Evolutionary conservation across 2,113 vertebrate genomes (phyloP).

Genomic region (Cinclus mexicanus): DNA sequence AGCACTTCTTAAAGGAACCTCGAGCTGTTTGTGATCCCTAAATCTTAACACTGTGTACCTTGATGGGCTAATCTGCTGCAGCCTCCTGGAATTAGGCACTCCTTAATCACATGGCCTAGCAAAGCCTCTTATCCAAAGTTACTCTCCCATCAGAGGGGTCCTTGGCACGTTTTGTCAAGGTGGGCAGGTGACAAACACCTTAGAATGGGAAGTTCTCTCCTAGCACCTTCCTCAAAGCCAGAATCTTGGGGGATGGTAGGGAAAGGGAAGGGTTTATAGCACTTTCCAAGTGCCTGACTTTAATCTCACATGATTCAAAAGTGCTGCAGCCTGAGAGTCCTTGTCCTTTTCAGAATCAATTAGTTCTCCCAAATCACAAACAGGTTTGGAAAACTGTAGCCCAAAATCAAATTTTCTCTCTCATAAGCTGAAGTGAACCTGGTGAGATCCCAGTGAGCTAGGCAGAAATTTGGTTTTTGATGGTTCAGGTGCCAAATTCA

Average conservation of each 20-base stretch:
- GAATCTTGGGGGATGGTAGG: neutral
- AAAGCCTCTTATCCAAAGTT: conserved; percentile 47
- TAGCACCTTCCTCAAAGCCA: neutral
- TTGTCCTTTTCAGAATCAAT: neutral
- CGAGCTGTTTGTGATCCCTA: conserved; percentile 20
- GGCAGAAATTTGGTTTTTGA: neutral
- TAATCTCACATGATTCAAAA: neutral
- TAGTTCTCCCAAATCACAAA: neutral
- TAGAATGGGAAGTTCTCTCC: neutral
- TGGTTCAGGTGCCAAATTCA: neutral
- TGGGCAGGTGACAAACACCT: neutral
- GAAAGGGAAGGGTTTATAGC: neutral
- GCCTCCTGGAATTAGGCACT: conserved; percentile 5
- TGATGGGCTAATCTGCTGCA: conserved; percentile 36
- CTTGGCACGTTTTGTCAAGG: neutral
- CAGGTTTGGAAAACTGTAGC: neutral
- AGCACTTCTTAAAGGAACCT: neutral
- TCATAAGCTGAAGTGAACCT: neutral
- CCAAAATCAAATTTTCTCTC: neutral
- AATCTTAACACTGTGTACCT: neutral
- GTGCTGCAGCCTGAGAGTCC: neutral
- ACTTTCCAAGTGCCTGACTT: neutral
- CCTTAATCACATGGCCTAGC: neutral
- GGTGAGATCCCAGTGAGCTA: neutral
- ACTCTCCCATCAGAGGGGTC: neutral